Conservation (phyloP, 2,888 invertebrate species). For the Petrolisthes cinctipes region DNA sequence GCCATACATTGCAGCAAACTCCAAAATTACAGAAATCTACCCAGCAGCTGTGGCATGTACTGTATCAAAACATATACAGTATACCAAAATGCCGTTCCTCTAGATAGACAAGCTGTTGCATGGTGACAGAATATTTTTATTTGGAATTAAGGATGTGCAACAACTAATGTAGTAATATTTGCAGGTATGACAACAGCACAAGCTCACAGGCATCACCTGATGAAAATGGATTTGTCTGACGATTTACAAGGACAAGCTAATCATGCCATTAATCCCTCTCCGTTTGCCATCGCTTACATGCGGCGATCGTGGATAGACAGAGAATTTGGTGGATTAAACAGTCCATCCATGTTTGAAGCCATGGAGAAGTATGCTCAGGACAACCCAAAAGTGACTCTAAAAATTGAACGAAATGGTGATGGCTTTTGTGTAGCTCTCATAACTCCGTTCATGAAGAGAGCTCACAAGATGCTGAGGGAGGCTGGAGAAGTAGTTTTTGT, state of each 20-base stretch:
- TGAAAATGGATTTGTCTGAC: constrained; percentile 12
- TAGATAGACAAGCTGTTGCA: no score
- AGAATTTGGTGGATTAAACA: constrained; percentile 8
- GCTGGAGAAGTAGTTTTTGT: neutral
- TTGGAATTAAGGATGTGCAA: no score
- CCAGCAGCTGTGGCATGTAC: no score
- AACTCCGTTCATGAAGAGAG: constrained; percentile 27
- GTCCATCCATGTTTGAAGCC: constrained; percentile 21
- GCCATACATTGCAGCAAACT: no score
- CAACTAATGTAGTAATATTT: no score
- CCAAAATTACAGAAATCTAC: no score
- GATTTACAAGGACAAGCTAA: neutral
- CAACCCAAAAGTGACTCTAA: constrained; percentile 5
- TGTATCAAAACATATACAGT: no score
- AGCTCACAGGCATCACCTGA: constrained; percentile 11
- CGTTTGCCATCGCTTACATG: neutral
- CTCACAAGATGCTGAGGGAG: neutral
- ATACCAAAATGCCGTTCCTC: no score
- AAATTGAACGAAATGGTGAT: neutral
- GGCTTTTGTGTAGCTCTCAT: constrained; percentile 12
- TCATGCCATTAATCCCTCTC: constrained; percentile 3
- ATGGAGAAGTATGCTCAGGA: constrained; percentile 5
- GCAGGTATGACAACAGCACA: constrained; percentile 12
- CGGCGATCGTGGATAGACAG: neutral
- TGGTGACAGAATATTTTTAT: no score